Evolutionary conservation across 1,140 invertebrate genomes (phyloP), one percentile per base, ranked within the genome.

Genomic region (Radopholus similis): DNA sequence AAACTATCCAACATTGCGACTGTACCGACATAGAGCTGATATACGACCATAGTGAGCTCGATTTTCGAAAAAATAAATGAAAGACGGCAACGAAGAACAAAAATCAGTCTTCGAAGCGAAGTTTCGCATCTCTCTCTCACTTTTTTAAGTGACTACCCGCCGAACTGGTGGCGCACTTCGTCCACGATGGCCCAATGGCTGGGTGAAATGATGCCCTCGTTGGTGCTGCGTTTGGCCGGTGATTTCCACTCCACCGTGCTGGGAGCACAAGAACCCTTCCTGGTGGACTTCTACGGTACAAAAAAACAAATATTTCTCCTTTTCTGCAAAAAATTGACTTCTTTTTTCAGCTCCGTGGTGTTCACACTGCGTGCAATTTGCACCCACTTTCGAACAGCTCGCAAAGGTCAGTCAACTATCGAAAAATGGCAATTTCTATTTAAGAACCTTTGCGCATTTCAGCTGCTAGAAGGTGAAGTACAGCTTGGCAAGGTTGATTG

Each of bases 281-380:
- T 98, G 55, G 92, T 98, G 4, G 93, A 97, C 83, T 97, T 97
- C 86, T 97, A 89, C 84, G 95, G 49, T 65, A 37, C 8, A 1
- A 42, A 42, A 42, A 42, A n/a, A n/a, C n/a, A n/a, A n/a, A n/a
- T n/a, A n/a, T n/a, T 51, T 51, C 23, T 51, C 30, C 9, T 51
- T 42, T 15, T 42, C n/a, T n/a, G 40, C 40, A n/a, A 15, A n/a
- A n/a, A n/a, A n/a, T n/a, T n/a, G n/a, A n/a, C n/a, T 57, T 34
- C 4, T 2, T 5, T 28, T 58, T 32, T 5, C 13, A 49, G 66
- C 95, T 15, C 95, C 95, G 0, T 81, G 79, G 79, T 81, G 79
- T 66, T 70, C 68, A 5, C 81, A 83, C 66, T 81, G 79, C 58
- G 56, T 77, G 21, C 71, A 78, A 51, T 81, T 81, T 68, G 79